Evolutionary conservation across 1,140 invertebrate species (phyloP).

Genomic region (Hypsibius dujardini): DNA sequence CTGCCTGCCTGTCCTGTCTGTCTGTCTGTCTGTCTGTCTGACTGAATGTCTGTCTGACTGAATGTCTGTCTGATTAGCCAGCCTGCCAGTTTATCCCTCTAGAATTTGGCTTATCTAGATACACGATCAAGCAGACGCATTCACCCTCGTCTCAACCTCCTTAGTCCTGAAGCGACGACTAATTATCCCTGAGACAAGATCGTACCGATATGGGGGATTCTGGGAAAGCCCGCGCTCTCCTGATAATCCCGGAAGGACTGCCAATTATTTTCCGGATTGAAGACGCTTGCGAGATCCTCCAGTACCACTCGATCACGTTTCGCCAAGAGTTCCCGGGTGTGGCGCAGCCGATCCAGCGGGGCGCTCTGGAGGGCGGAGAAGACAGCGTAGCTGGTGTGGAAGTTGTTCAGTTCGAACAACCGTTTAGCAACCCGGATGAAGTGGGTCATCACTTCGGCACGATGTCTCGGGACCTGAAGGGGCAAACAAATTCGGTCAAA

Average conservation of each 20-base stretch:
- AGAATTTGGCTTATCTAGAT: no score
- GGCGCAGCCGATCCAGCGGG: constrained; percentile 57
- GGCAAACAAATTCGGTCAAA: no score
- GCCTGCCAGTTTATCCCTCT: no score
- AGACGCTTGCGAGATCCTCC: constrained; percentile 68
- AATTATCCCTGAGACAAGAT: no score
- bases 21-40: no score
- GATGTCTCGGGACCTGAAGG: constrained; percentile 48
- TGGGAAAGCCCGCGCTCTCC: constrained; percentile 56
- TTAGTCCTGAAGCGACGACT: no score
- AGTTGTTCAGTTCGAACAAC: constrained; percentile 73
- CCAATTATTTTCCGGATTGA: constrained; percentile 75
- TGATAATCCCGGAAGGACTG: constrained; percentile 64
- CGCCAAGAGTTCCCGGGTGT: constrained; percentile 51
- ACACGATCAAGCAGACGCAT: no score
- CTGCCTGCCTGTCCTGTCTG: no score
- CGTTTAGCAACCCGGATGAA: constrained; percentile 84
- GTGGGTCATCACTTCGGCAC: constrained; percentile 66
- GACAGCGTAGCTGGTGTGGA: constrained; percentile 79
- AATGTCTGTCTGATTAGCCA: no score
- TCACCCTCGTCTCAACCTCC: no score
- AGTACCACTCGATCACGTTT: constrained; percentile 70
- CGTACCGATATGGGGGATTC: constrained; percentile 74
- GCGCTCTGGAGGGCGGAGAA: constrained; percentile 76
- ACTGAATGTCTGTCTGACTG: no score